These are phyloP conservation scores for Machimus rusticus DNA, from an alignment of 2,888 invertebrate species.

Conservation along the genomic window DNA sequence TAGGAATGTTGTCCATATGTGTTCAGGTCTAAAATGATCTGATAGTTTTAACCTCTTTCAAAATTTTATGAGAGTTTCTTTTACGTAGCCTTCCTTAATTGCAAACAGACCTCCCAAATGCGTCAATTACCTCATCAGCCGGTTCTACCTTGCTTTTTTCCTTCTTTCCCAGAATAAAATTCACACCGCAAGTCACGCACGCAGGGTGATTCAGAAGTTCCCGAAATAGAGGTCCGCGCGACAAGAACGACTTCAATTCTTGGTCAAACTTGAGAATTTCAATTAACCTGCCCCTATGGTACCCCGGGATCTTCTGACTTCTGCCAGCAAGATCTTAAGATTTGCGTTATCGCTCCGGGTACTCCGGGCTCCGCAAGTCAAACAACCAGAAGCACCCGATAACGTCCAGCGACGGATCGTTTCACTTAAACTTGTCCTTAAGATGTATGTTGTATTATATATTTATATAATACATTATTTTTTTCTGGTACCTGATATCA, in stretches of 20 bases:
- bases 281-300: not conserved
- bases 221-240: not conserved
- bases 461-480: not conserved
- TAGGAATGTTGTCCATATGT: not conserved
- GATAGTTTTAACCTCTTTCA: not conserved
- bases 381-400: slow-evolving; percentile 40
- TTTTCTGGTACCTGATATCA: not conserved
- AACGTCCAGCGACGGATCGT: slow-evolving; percentile 38
- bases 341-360: not conserved
- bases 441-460: not conserved
- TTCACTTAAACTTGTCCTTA: slow-evolving; percentile 44
- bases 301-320: not conserved
- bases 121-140: not conserved
- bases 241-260: not conserved
- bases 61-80: not conserved
- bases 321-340: not conserved
- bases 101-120: not conserved
- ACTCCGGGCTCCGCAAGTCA: not conserved
- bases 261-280: not conserved
- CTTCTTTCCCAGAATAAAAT: not conserved
- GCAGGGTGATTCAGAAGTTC: not conserved
- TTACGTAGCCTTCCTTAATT: slow-evolving; percentile 3
- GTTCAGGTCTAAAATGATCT: not conserved
- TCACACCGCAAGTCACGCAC: not conserved
- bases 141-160: not conserved